phyloP scores from a whole-genome alignment of 2,888 invertebrate genomes.

The Tetragonisca angustula region DNA sequence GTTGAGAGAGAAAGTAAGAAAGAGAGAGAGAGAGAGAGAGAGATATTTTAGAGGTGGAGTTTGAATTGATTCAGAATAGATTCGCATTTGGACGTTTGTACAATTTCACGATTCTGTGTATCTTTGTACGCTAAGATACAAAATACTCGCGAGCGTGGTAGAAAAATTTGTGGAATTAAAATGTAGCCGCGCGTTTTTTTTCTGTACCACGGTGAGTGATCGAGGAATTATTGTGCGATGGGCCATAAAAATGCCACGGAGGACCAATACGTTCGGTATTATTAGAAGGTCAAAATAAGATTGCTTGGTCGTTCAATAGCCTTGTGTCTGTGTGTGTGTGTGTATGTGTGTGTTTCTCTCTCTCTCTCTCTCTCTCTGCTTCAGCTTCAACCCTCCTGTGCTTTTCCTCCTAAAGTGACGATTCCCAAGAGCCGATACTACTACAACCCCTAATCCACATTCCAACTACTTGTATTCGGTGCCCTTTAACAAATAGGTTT shows the following conservation, averaged over 20 bases:
- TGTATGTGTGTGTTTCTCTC: neutral
- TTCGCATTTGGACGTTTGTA: too few relatives aligned
- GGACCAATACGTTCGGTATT: slow-evolving; percentile 68
- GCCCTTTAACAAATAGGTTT: neutral
- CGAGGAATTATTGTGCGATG: neutral
- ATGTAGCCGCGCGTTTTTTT: neutral
- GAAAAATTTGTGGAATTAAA: too few relatives aligned
- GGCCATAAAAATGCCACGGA: slow-evolving; percentile 72
- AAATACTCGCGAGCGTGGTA: too few relatives aligned
- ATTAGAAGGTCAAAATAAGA: slow-evolving; percentile 76
- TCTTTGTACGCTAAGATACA: too few relatives aligned
- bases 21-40: too few relatives aligned
- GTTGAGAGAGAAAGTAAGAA: too few relatives aligned
- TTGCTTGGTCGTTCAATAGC: slow-evolving; percentile 61
- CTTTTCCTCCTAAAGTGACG: slow-evolving; percentile 20
- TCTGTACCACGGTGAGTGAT: neutral
- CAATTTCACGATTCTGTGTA: too few relatives aligned
- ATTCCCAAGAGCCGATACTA: slow-evolving; percentile 33
- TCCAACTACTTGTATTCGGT: neutral
- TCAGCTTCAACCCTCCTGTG: slow-evolving; percentile 15
- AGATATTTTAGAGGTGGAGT: too few relatives aligned
- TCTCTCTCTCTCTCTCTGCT: slow-evolving; percentile 33
- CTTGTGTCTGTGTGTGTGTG: slow-evolving; percentile 1
- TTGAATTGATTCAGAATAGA: too few relatives aligned
- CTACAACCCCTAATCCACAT: slow-evolving; percentile 30